These are phyloP conservation scores for Barnardius zonarius DNA, from an alignment of 2,113 vertebrate genomes.

Conservation along the genomic window DNA sequence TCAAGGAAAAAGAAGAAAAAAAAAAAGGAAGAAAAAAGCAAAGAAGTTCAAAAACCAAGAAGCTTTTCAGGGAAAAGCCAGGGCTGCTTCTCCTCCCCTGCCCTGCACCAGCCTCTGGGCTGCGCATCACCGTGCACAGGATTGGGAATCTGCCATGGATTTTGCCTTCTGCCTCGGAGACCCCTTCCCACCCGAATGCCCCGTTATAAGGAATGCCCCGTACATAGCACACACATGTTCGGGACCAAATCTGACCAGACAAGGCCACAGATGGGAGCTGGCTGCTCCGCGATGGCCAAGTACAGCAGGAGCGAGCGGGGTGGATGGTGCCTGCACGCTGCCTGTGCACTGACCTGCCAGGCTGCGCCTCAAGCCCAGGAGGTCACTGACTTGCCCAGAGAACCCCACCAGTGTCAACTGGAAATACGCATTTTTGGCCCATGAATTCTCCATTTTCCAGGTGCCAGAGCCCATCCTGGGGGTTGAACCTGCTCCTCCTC, in stretches of 20 bases:
- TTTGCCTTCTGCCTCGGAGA: not conserved
- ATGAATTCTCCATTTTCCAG: fast-evolving
- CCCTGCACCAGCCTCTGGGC: not conserved
- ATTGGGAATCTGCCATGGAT: fast-evolving
- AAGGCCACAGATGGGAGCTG: not conserved
- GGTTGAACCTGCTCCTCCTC: fast-evolving
- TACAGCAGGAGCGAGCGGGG: fast-evolving
- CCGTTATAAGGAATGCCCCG: too few relatives aligned
- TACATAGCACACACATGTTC: fast-evolving
- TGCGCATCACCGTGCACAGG: fast-evolving
- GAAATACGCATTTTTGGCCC: fast-evolving
- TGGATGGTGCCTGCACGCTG: not conserved
- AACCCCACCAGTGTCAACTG: fast-evolving
- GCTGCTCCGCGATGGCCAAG: fast-evolving
- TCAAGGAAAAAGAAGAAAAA: not conserved
- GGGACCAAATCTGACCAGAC: not conserved
- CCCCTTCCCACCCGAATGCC: fast-evolving
- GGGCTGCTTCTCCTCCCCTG: not conserved
- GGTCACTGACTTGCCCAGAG: not conserved
- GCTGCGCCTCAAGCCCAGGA: not conserved
- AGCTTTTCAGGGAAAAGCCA: not conserved
- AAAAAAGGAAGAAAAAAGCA: not conserved
- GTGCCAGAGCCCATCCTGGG: fast-evolving
- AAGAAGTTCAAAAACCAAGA: not conserved
- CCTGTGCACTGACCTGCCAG: not conserved